phyloP scores from a whole-genome alignment of 2,113 vertebrate species.

The Ramphastos sulfuratus region DNA sequence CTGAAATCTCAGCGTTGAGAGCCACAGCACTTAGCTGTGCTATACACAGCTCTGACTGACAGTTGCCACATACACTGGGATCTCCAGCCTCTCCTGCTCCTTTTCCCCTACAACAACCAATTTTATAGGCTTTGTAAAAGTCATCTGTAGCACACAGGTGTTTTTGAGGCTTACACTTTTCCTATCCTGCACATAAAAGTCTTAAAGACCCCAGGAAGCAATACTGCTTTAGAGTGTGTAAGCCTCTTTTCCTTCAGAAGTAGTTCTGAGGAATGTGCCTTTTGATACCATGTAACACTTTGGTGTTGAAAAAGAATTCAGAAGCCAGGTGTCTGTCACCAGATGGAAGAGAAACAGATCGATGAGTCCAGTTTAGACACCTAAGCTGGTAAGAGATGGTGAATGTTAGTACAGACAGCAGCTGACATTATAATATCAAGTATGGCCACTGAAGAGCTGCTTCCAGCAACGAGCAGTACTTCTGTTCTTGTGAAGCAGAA shows the following conservation, averaged over 20 bases:
- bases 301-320: conserved; percentile 1
- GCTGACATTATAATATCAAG: neutral
- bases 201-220: conserved; percentile 5
- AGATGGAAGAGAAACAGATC: neutral
- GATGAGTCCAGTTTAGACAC: conserved; percentile 9
- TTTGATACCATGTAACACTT: neutral
- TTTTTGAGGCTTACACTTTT: neutral
- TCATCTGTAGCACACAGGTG: neutral
- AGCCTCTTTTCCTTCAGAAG: conserved; percentile 20
- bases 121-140: conserved; percentile 7
- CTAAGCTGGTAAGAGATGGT: neutral
- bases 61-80: neutral
- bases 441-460: neutral
- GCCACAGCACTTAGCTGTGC: neutral
- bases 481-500: conserved; percentile 39
- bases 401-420: conserved; percentile 31
- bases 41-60: neutral
- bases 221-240: neutral
- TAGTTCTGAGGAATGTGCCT: neutral
- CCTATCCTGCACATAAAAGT: neutral
- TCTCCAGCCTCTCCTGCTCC: neutral
- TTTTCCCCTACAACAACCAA: neutral
- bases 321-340: conserved; percentile 31
- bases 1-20: neutral
- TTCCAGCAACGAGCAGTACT: neutral